A percentile compares a stretch with the other conserved stretches of the same genome.
These are phyloP conservation scores for Odontocerum albicorne DNA, from an alignment of 2,888 invertebrate species.

Conservation along the genomic window DNA sequence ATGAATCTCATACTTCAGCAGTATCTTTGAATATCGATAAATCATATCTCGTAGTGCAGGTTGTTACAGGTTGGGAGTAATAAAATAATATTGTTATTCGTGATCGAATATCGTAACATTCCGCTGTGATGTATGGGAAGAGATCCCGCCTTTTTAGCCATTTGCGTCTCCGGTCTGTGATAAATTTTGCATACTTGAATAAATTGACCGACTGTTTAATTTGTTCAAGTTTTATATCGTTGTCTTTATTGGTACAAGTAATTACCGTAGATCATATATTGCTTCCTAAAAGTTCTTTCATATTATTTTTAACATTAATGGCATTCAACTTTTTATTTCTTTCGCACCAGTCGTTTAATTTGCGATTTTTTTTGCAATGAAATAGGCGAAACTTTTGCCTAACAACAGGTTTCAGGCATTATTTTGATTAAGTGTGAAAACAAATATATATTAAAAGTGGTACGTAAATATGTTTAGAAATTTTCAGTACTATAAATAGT, in stretches of 20 bases:
- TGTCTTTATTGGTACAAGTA: constrained; percentile 1
- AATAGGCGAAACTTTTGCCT: background rate
- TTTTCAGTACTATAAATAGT: too few relatives aligned
- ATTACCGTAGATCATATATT: background rate
- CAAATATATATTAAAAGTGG: too few relatives aligned
- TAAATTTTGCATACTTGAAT: too few relatives aligned
- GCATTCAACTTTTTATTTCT: background rate
- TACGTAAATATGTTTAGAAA: too few relatives aligned
- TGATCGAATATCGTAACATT: background rate
- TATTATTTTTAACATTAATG: too few relatives aligned
- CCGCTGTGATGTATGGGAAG: too few relatives aligned
- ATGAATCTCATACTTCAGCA: background rate
- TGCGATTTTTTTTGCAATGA: background rate
- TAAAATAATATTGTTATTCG: background rate
- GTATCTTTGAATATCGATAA: background rate
- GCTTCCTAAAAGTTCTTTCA: too few relatives aligned
- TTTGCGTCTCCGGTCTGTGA: too few relatives aligned
- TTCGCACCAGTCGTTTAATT: background rate
- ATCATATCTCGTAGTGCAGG: background rate
- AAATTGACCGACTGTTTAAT: too few relatives aligned
- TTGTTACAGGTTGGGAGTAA: background rate
- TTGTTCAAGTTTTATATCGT: constrained; percentile 1
- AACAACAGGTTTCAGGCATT: too few relatives aligned
- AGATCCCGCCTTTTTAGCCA: too few relatives aligned
- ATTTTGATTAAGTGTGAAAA: too few relatives aligned